Percentiles rank a stretch among this genome's conserved stretches.
phyloP scores from a whole-genome alignment of 1,140 invertebrate genomes.

The Brachionus manjavacas region DNA sequence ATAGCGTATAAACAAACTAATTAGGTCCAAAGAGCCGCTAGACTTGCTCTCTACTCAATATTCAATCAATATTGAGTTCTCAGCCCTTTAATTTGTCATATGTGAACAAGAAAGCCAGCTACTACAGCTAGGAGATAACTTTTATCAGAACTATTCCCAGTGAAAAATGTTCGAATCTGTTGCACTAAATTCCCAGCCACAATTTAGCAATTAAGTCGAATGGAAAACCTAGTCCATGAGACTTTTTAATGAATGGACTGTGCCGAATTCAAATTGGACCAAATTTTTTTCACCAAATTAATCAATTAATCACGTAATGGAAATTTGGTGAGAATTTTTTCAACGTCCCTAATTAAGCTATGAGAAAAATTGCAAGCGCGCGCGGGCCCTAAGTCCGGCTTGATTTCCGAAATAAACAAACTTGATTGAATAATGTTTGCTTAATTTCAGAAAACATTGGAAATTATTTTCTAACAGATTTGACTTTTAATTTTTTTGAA shows the following conservation, averaged over 20 bases:
- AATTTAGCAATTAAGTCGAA: neutral
- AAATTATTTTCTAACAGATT: no score
- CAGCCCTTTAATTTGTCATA: neutral
- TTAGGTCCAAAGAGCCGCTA: neutral
- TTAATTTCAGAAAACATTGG: no score
- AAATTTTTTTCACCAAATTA: conserved; percentile 33
- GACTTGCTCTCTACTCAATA: neutral
- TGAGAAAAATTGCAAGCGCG: neutral
- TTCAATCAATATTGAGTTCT: conserved; percentile 38
- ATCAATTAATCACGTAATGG: conserved; percentile 24
- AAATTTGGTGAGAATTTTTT: conserved; percentile 20
- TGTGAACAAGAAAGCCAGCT: conserved; percentile 6
- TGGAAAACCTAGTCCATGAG: conserved; percentile 18
- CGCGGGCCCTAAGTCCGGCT: neutral
- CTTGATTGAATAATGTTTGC: conserved; percentile 37
- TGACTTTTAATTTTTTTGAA: no score
- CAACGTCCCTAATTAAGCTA: neutral
- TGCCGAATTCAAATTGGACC: neutral
- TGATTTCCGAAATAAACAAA: neutral
- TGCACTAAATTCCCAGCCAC: neutral
- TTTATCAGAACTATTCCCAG: conserved; percentile 8
- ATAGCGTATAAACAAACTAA: conserved; percentile 29
- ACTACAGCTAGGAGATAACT: neutral
- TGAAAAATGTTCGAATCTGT: neutral
- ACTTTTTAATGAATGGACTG: neutral